A percentile compares a stretch with the other conserved stretches of the same genome.
Conservation (phyloP, 2,113 vertebrate genomes). For the Ageneiosus marmoratus region DNA sequence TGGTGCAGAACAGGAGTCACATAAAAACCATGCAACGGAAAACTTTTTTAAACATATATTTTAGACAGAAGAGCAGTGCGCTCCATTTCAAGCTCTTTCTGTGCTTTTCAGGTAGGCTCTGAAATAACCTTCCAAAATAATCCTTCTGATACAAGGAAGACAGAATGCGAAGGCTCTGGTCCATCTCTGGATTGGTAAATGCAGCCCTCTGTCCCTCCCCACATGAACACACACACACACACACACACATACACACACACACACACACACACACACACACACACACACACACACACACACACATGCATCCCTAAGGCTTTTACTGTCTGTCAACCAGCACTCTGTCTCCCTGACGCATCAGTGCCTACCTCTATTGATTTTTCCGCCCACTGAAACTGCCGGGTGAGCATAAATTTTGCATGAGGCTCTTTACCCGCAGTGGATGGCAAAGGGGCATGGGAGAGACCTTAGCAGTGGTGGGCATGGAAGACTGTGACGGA, state of each 20-base stretch:
- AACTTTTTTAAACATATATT: slow-evolving; percentile 64
- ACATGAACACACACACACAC: slow-evolving; percentile 65
- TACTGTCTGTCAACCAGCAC: slow-evolving; percentile 99
- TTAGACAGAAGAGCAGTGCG: slow-evolving; percentile 72
- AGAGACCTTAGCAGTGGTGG: slow-evolving; percentile 30
- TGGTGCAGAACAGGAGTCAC: slow-evolving; percentile 70
- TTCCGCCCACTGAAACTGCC: slow-evolving; percentile 97
- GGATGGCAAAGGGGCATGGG: slow-evolving; percentile 75
- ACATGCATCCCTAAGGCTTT: slow-evolving; percentile 93
- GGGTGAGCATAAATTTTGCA: slow-evolving; percentile 99
- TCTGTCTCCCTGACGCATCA: slow-evolving; percentile 96
- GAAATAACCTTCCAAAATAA: slow-evolving; percentile 86
- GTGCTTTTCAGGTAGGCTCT: slow-evolving; percentile 83
- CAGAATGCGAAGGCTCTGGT: not conserved
- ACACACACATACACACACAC: slow-evolving; percentile 34
- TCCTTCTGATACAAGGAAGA: slow-evolving; percentile 90
- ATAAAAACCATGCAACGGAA: slow-evolving; percentile 61
- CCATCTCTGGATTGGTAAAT: slow-evolving; percentile 15
- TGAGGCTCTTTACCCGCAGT: slow-evolving; percentile 98
- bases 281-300: not conserved
- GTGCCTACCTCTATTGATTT: slow-evolving; percentile 96
- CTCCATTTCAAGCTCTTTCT: slow-evolving; percentile 44
- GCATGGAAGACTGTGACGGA: slow-evolving; percentile 16
- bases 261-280: slow-evolving; percentile 42
- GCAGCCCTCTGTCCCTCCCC: slow-evolving; percentile 66